These are phyloP conservation scores for Orthonevra nobilis DNA, from an alignment of 2,888 invertebrate genomes.

Conservation along the genomic window DNA sequence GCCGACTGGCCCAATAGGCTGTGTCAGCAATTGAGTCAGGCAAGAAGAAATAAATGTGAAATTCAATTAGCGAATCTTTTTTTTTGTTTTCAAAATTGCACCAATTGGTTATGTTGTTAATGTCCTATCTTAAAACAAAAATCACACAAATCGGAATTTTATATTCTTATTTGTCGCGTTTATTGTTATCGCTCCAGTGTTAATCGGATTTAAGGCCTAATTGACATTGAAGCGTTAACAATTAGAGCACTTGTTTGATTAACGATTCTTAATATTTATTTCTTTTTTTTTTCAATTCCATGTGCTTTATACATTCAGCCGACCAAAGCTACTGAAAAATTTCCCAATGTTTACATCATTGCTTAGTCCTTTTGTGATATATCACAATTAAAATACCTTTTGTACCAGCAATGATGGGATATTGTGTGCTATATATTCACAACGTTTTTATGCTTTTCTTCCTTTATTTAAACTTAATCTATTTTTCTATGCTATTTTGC, in stretches of 20 bases:
- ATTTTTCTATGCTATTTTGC: conserved; percentile 7
- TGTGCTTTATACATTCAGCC: conserved; percentile 28
- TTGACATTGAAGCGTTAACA: conserved; percentile 10
- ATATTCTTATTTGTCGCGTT: conserved; percentile 23
- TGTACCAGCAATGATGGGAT: conserved; percentile 24
- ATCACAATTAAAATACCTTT: conserved; percentile 17
- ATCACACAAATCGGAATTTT: conserved; percentile 54
- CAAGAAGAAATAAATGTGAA: conserved; percentile 77
- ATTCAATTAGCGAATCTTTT: conserved; percentile 39
- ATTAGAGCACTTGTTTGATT: conserved; percentile 49
- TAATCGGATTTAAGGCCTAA: conserved; percentile 1
- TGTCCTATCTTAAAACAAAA: conserved; percentile 42
- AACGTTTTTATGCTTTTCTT: conserved; percentile 15
- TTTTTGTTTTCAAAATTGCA: conserved; percentile 60
- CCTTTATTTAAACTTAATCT: conserved; percentile 4
- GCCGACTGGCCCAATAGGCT: conserved; percentile 88
- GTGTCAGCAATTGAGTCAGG: conserved; percentile 88
- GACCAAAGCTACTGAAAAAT: conserved; percentile 13
- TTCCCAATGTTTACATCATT: conserved; percentile 6
- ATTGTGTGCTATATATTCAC: conserved; percentile 24
- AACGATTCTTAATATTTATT: conserved; percentile 59
- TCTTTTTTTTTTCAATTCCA: conserved; percentile 56
- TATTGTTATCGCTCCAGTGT: conserved; percentile 16
- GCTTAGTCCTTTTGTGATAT: not conserved
- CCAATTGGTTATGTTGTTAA: conserved; percentile 51